Evolutionary conservation across 2,797 vertebrate species (phyloP), one percentile per base, ranked within the genome.

Genomic region (Leptoclinus maculatus): DNA sequence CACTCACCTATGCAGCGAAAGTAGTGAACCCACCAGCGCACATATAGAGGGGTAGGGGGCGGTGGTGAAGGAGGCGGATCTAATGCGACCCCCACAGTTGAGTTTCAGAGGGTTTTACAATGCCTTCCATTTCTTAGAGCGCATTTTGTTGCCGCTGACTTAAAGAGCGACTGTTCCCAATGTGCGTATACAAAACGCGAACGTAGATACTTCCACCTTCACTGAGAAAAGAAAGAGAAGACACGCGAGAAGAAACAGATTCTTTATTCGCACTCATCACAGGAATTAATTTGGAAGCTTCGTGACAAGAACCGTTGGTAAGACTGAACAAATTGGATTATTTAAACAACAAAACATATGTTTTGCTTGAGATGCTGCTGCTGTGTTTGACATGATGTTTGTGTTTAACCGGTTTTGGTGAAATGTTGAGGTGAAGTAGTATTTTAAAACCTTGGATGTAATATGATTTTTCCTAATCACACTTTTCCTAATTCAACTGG

Each of bases 61-160:
- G 47, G 47, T n/a, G 49, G 49, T 12, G 49, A 79, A 89, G 84
- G 71, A 93, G 94, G 93, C 92, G 94, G 93, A 81, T 74, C 89
- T 38, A 78, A 68, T 1, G 60, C 90, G 87, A 93, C 92, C 92
- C 92, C 92, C 92, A 91, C 86, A 70, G 74, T 62, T 7, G 39
- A 63, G 74, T 68, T 66, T 19, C 39, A 21, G 16, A 65, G 53
- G 74, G 12, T 57, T 88, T 73, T 83, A 88, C 85, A 80, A 89
- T 87, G 83, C 87, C 56, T 49, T 86, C 23, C 83, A 67, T 78
- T 87, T 83, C 87, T 67, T 43, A 14, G 67, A 75, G 75, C 75
- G 74, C 84, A 76, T 72, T 76, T 70, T 71, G 71, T 5, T 36
- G 76, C 76, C n/a, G 56, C 71, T 29, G 51, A 6, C 32, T 36